These are phyloP conservation scores for Idaea straminata DNA, from an alignment of 2,888 invertebrate species.

Conservation along the genomic window DNA sequence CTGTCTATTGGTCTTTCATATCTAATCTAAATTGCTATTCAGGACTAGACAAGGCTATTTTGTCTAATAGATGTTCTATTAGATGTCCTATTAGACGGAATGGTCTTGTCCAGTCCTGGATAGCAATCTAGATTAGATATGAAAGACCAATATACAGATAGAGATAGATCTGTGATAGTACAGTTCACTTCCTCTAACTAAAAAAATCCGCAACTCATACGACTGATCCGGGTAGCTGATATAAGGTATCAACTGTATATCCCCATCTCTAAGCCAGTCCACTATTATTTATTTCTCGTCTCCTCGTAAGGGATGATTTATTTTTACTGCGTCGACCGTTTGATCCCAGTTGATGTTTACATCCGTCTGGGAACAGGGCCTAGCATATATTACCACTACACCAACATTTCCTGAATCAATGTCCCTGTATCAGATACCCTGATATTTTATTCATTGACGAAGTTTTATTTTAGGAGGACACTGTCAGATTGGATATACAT, in stretches of 20 bases:
- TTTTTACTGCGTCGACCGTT: slow-evolving; percentile 27
- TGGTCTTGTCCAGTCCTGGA: no score
- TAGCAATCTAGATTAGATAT: no score
- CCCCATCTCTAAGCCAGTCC: slow-evolving; percentile 22
- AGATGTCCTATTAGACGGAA: no score
- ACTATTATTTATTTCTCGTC: slow-evolving; percentile 42
- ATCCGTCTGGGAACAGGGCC: slow-evolving; percentile 21
- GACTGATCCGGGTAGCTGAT: not conserved
- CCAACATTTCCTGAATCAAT: slow-evolving; percentile 23
- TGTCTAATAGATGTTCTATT: no score
- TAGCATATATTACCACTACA: slow-evolving; percentile 17
- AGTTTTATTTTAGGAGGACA: slow-evolving; percentile 4
- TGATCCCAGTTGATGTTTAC: slow-evolving; percentile 25
- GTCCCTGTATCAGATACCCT: slow-evolving; percentile 10
- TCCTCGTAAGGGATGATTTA: slow-evolving; percentile 38
- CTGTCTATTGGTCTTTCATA: no score
- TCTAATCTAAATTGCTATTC: no score
- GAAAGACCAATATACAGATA: no score
- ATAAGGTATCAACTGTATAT: slow-evolving; percentile 8
- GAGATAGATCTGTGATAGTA: not conserved
- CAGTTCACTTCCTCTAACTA: not conserved
- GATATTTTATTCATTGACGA: slow-evolving; percentile 19
- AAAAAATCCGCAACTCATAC: not conserved
- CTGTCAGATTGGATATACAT: slow-evolving; percentile 1
- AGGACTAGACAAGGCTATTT: no score